phyloP scores from a whole-genome alignment of 2,797 vertebrate species.

The Percopsis omiscomaycus region DNA sequence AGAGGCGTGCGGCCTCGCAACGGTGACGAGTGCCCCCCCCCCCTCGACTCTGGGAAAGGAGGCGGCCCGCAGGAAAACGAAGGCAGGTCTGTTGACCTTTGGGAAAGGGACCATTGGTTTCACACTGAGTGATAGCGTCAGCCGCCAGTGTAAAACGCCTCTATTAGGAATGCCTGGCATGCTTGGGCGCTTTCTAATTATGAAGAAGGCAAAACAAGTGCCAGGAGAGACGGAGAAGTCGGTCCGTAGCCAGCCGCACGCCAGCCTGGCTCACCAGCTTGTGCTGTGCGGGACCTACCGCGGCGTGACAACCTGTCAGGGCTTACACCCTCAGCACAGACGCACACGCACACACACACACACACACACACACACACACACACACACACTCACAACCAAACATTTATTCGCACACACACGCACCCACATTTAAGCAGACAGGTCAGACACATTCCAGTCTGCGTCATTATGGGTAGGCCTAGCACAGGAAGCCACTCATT shows the following conservation, averaged over 20 bases:
- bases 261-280: slow-evolving; percentile 36
- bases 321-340: slow-evolving; percentile 10
- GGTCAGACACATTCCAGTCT: slow-evolving; percentile 23
- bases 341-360: neutral
- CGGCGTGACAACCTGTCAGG: slow-evolving; percentile 42
- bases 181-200: slow-evolving; percentile 70
- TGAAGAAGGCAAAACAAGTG: slow-evolving; percentile 78
- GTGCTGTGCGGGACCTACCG: slow-evolving; percentile 48
- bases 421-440: slow-evolving; percentile 1
- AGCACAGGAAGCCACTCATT: slow-evolving; percentile 7
- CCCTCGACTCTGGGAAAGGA: slow-evolving; percentile 28
- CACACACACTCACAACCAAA: slow-evolving; percentile 3
- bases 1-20: slow-evolving; percentile 53
- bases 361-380: slow-evolving; percentile 4
- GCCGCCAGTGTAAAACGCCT: slow-evolving; percentile 73
- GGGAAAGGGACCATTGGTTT: slow-evolving; percentile 51
- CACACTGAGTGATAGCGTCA: slow-evolving; percentile 73
- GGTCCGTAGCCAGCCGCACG: slow-evolving; percentile 39
- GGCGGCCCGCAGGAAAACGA: slow-evolving; percentile 34
- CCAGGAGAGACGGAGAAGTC: slow-evolving; percentile 51
- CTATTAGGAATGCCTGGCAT: slow-evolving; percentile 71
- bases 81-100: slow-evolving; percentile 67
- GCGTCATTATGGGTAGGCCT: neutral
- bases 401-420: neutral
- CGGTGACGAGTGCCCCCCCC: slow-evolving; percentile 36